Base-by-base conservation (phyloP, 2,113 vertebrate species). In the Gobius niger region DNA sequence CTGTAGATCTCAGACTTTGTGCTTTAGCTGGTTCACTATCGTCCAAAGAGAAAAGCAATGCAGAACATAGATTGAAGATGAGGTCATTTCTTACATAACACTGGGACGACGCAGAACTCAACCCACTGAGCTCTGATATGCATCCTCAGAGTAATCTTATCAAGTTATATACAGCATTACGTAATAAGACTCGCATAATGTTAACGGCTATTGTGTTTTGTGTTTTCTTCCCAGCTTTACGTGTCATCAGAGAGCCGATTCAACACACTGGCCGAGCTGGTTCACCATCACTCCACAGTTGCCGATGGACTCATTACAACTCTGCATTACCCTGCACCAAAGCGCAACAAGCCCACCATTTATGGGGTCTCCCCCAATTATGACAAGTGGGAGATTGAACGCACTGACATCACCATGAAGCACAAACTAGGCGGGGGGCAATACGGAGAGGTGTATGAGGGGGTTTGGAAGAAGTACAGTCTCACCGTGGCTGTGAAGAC, bases 391-490 rank as follows among this genome's bases (percentile, higher is more conserved):
- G 98, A 99, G 91, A 99, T 99, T 72, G 97, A 99, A 88, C 93
- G 98, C 80, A 99, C 98, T 0, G 98, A 99, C 92, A 99, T 99
- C 83, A 99, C 98, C 50, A 99, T 99, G 98, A 98, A 96, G 78
- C 98, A 99, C 94, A 99, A 98, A 83, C 92, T 99, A 56, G 98
- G 98, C 0, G 98, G 98, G 0, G 98, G 98, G 40, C 98, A 99
- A 91, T 99, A 99, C 1, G 98, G 98, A 40, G 98, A 99, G 84
- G 98, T 99, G 57, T 99, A 99, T 1, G 97, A 99, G 87, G 98
- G 98, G 0, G 95, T 98, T 62, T 99, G 98, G 98, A 99, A 99
- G 91, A 99, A 97, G 72, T 99, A 99, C 87, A 99, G 92, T 89
- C 94, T 99, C 24, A 98, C 97, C 0, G 98, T 99, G 91, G 98